Conservation (phyloP, 2,888 invertebrate species). For the Drosophila picticornis region DNA sequence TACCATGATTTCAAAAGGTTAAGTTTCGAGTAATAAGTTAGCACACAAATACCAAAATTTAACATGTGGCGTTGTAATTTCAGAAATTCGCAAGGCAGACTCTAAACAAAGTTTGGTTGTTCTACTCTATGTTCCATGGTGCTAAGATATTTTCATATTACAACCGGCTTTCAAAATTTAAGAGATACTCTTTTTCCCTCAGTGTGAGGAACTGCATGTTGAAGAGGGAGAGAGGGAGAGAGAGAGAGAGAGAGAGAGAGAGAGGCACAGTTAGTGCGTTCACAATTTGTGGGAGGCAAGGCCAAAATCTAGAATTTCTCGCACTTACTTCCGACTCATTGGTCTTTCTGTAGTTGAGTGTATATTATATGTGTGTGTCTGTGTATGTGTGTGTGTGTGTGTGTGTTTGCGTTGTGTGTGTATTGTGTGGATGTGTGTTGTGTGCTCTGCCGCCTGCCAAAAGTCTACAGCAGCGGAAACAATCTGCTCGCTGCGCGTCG, state of each 20-base stretch:
- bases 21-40: neutral
- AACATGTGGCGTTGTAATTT: rapidly evolving
- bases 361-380: slow-evolving; percentile 12
- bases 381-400: slow-evolving; percentile 7
- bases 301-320: slow-evolving; percentile 57
- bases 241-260: neutral
- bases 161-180: neutral
- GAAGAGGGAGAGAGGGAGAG: neutral
- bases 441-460: slow-evolving; percentile 59
- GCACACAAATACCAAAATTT: neutral
- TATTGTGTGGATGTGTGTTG: slow-evolving; percentile 13
- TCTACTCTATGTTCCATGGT: too few relatives aligned
- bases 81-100: neutral
- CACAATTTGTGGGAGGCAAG: slow-evolving; percentile 26
- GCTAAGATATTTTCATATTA: neutral
- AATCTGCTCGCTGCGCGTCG: slow-evolving; percentile 77
- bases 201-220: neutral
- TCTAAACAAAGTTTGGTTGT: neutral
- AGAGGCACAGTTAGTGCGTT: slow-evolving; percentile 21
- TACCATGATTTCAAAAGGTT: neutral
- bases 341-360: slow-evolving; percentile 44
- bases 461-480: slow-evolving; percentile 75
- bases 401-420: slow-evolving; percentile 15
- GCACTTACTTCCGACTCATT: slow-evolving; percentile 79
- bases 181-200: neutral